Base-by-base conservation (phyloP, 2,797 vertebrate genomes). In the Petrocephalus schoutedeni region DNA sequence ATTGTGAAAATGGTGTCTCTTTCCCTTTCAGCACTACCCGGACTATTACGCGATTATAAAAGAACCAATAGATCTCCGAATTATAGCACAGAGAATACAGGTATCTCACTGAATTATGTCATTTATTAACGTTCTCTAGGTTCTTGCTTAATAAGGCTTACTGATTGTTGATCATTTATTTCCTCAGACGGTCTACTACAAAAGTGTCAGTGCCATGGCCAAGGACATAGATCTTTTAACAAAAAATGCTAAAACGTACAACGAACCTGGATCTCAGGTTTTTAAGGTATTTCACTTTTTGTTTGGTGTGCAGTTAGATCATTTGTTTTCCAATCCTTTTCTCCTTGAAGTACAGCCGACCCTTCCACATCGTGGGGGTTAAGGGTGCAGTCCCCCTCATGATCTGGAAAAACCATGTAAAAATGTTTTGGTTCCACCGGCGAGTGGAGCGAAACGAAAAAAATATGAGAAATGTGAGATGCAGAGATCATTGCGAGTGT, bases 31-130 rank as follows among this genome's bases (percentile, higher is more conserved):
- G 98, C 98, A 99, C 97, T 99, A 99, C 94, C 98, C 98, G 94
- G 98, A 99, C 95, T 99, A 99, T 96, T 99, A 99, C 95, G 98
- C 98, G 92, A 96, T 99, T 93, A 99, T 99, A 94, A 99, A 99
- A 93, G 98, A 99, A 88, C 98, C 98, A 89, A 98, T 99, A 91
- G 98, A 99, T 96, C 96, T 99, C 91, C 97, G 98, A 94, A 95
- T 96, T 23, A 97, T 99, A 88, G 96, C 98, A 92, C 98, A 99
- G 93, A 97, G 97, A 93, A 99, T 99, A 95, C 98, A 99, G 98
- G 98, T 99, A 93, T 87, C 90, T 88, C 16, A 56, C 14, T 41
- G 28, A 58, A 86, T 21, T 10, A 54, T 84, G 77, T 23, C 0
- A 32, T 85, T 84, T 86, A 58, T 36, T 86, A 56, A 28, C 4